These are phyloP conservation scores for Ptilonorhynchus violaceus DNA, from an alignment of 2,113 vertebrate species.

Conservation along the genomic window DNA sequence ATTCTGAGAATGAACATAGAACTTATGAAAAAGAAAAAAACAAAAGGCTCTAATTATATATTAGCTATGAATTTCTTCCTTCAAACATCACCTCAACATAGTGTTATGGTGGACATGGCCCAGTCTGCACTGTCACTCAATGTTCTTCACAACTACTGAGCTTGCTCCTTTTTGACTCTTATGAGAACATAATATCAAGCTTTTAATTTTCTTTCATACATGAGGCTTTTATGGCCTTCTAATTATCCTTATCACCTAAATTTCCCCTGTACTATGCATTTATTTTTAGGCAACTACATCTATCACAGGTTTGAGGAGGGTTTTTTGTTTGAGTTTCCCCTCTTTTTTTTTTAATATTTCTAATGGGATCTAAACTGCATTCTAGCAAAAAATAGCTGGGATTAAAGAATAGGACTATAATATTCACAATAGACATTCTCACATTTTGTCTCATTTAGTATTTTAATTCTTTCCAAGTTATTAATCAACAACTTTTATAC, in stretches of 20 bases:
- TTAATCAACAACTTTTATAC: not conserved
- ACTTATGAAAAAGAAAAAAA: not conserved
- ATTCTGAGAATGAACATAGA: not conserved
- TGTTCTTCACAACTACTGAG: not conserved
- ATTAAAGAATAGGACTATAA: not conserved
- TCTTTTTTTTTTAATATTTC: not conserved
- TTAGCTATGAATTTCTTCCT: not conserved
- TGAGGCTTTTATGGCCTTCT: not conserved
- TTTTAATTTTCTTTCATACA: not conserved
- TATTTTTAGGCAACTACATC: not conserved
- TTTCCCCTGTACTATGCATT: not conserved
- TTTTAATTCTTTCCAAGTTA: not conserved
- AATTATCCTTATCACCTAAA: not conserved
- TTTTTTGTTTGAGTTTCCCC: not conserved
- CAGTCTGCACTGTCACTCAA: not conserved
- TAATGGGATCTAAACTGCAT: not conserved
- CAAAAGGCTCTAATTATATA: not conserved
- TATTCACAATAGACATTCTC: not conserved
- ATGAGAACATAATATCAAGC: not conserved
- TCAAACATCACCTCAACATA: not conserved
- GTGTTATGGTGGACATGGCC: fast-evolving
- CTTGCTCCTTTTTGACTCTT: not conserved
- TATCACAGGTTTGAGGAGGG: not conserved
- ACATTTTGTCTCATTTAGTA: not conserved
- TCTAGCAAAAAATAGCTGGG: not conserved